These are phyloP conservation scores for Sesamia nonagrioides DNA, from an alignment of 1,140 invertebrate species.

Conservation along the genomic window DNA sequence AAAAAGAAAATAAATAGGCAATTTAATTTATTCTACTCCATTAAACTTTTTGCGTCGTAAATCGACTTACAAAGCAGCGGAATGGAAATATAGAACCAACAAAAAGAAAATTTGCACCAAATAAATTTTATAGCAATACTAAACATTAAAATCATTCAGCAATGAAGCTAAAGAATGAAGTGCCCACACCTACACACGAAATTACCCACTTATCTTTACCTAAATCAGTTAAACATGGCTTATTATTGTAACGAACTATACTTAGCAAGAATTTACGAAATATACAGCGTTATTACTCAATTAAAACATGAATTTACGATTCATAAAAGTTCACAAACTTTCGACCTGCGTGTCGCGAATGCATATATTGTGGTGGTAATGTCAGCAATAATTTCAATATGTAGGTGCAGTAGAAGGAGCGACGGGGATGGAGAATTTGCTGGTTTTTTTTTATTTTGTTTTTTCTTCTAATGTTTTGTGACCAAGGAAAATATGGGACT, in stretches of 20 bases:
- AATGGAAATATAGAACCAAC: not conserved
- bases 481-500: conserved; percentile 3
- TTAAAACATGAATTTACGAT: conserved; percentile 49
- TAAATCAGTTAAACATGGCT: conserved; percentile 36
- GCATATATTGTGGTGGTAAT: conserved; percentile 49
- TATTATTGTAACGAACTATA: conserved; percentile 44
- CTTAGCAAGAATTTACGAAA: conserved; percentile 38
- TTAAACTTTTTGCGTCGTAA: conserved; percentile 23
- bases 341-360: conserved; percentile 42
- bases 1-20: not conserved
- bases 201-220: conserved; percentile 37
- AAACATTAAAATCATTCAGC: conserved; percentile 25
- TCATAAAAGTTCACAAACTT: conserved; percentile 52
- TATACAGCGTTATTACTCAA: conserved; percentile 48
- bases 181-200: conserved; percentile 34
- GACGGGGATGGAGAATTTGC: conserved; percentile 31
- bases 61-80: not conserved
- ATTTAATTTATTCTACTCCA: conserved; percentile 20
- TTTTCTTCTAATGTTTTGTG: conserved; percentile 26
- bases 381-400: conserved; percentile 51
- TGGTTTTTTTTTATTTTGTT: conserved; percentile 11
- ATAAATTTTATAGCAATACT: conserved; percentile 18
- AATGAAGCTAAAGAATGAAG: conserved; percentile 9
- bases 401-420: conserved; percentile 46
- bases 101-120: conserved; percentile 24